phyloP scores from a whole-genome alignment of 2,888 invertebrate species.

The Conomelus anceps region DNA sequence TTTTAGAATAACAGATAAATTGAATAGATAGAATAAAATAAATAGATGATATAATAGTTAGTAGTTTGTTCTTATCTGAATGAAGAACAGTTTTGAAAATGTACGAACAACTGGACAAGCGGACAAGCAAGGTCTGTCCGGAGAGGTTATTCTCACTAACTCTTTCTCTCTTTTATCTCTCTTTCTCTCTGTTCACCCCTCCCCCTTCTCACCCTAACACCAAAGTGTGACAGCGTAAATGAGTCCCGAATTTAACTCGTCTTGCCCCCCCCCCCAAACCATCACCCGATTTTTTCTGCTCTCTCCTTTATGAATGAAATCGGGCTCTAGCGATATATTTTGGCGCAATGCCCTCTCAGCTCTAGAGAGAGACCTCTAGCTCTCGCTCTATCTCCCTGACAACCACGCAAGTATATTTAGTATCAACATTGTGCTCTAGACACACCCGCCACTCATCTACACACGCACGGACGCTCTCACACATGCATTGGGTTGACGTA shows the following conservation, averaged over 20 bases:
- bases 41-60: no score
- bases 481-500: not conserved
- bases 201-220: not conserved
- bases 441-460: not conserved
- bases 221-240: not conserved
- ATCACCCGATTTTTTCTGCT: constrained; percentile 29
- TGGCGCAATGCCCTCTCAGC: not conserved
- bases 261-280: constrained; percentile 17
- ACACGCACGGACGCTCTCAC: not conserved
- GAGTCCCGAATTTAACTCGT: constrained; percentile 3
- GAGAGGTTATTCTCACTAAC: no score
- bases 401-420: not conserved
- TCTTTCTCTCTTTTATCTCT: no score
- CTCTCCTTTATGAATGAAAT: constrained; percentile 2
- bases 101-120: no score
- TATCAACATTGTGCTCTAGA: not conserved
- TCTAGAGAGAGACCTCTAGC: no score
- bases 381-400: not conserved
- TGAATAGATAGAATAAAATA: no score
- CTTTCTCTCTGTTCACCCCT: no score
- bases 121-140: no score
- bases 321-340: not conserved
- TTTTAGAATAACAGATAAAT: no score
- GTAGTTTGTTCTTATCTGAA: no score
- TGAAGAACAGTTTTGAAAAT: no score